Evolutionary conservation across 2,888 invertebrate genomes (phyloP).

Genomic region (Campaea margaritaria): DNA sequence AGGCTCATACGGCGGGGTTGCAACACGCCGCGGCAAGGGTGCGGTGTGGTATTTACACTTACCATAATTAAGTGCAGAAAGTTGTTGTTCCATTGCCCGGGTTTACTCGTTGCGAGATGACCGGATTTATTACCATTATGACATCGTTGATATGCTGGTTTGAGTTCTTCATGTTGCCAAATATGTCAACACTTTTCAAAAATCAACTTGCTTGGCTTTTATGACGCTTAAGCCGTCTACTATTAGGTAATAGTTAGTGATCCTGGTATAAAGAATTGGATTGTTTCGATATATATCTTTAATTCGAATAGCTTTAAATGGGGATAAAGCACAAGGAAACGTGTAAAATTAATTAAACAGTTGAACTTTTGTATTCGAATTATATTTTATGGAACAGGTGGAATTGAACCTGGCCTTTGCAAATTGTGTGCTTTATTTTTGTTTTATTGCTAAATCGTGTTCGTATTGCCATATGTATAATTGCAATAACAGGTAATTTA

Average conservation of each 20-base stretch:
- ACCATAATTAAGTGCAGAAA: slow-evolving; percentile 44
- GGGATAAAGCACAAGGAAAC: slow-evolving; percentile 23
- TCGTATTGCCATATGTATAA: slow-evolving; percentile 1
- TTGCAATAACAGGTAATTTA: neutral
- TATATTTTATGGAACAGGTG: slow-evolving; percentile 20
- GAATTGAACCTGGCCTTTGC: slow-evolving; percentile 39
- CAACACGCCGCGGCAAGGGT: slow-evolving; percentile 37
- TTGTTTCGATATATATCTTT: too few species aligned
- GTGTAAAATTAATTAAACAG: slow-evolving; percentile 13
- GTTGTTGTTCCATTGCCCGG: slow-evolving; percentile 37
- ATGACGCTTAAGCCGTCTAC: too few species aligned
- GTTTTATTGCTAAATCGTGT: slow-evolving; percentile 34
- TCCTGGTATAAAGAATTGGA: too few species aligned
- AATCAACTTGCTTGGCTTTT: too few species aligned
- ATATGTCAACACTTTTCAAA: slow-evolving; percentile 1
- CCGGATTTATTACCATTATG: slow-evolving; percentile 28
- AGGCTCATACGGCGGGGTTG: slow-evolving; percentile 23
- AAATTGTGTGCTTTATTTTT: slow-evolving; percentile 18
- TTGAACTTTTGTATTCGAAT: slow-evolving; percentile 31
- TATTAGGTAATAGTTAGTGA: too few species aligned
- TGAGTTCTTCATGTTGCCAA: slow-evolving; percentile 8
- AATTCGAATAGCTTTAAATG: neutral
- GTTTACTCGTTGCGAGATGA: slow-evolving; percentile 39
- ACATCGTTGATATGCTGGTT: slow-evolving; percentile 17
- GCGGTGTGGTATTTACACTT: slow-evolving; percentile 36